Evolutionary conservation across 2,888 invertebrate genomes (phyloP).

Genomic region (Limnephilus auricula): DNA sequence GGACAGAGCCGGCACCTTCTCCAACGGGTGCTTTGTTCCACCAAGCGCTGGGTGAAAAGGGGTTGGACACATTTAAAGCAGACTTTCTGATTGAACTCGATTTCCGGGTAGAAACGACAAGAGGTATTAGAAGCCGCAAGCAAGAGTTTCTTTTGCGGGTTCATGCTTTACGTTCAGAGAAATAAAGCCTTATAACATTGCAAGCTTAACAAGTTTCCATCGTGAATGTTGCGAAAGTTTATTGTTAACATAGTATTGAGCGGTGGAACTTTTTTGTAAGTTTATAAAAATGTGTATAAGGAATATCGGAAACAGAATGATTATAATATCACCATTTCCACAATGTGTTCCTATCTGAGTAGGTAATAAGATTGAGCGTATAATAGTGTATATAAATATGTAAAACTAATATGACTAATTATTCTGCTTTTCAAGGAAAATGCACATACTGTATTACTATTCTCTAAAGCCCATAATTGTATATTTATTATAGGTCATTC

Average conservation of each 20-base stretch:
- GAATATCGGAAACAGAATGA: no score
- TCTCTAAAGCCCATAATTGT: no score
- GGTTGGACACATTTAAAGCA: slow-evolving; percentile 14
- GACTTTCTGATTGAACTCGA: slow-evolving; percentile 34
- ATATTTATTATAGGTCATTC: not conserved
- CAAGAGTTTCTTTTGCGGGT: not conserved
- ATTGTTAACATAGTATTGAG: not conserved
- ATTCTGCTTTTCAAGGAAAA: no score
- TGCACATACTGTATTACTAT: no score
- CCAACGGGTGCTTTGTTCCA: not conserved
- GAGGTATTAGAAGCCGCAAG: not conserved
- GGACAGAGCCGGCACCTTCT: not conserved
- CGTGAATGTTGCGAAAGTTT: not conserved
- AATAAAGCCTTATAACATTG: not conserved
- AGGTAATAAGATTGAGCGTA: no score
- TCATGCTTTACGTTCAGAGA: not conserved
- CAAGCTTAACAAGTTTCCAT: not conserved
- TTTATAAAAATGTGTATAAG: not conserved
- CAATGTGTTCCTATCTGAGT: no score
- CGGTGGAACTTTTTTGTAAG: not conserved
- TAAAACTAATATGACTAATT: no score
- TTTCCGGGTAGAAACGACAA: slow-evolving; percentile 2
- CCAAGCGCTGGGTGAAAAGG: not conserved
- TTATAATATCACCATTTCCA: no score
- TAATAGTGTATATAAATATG: no score